Evolutionary conservation across 2,888 invertebrate species (phyloP), one percentile per base, ranked within the genome.

Genomic region (Tyria jacobaeae): DNA sequence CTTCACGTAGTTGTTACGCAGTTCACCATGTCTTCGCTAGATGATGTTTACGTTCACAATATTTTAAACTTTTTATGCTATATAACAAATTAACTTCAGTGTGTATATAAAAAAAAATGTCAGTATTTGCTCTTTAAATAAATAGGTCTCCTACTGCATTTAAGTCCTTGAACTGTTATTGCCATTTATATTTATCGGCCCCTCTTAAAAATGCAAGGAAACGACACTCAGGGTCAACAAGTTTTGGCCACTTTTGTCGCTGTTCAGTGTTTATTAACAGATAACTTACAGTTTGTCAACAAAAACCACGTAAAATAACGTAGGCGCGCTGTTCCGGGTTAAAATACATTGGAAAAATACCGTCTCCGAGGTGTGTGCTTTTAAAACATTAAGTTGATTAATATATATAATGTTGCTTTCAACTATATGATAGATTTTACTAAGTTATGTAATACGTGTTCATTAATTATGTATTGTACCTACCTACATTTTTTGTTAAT

Each of bases 161-260:
- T 21, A 6, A n/a, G 41, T 48, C 47, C 59, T 25, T 47, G 39
- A 48, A 37, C 35, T 37, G 47, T 53, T 39, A n/a, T 41, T 60
- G 60, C 39, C 54, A 48, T 49, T 60, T 48, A 14, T 31, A 52
- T 35, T 24, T 27, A 50, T 48, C 10, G 27, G 24, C 48, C 60
- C 27, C 34, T 65, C 60, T 63, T 48, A 48, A 66, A 60, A 51
- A 57, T 25, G 7, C 17, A 24, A 50, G 27, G 35, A 67, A 24
- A 15, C 31, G n/a, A 48, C 39, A 10, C 27, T 71, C 73, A 69
- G 25, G 75, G 75, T 41, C 62, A 17, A 49, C 75, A n/a, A 62
- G 64, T 60, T 37, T 47, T 34, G 31, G 21, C n/a, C 25, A 49
- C 21, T 24, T 41, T 15, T 60, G 25, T 7, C 14, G 25, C 39